phyloP scores from a whole-genome alignment of 2,888 invertebrate genomes.

The Thysanoteuthis rhombus region DNA sequence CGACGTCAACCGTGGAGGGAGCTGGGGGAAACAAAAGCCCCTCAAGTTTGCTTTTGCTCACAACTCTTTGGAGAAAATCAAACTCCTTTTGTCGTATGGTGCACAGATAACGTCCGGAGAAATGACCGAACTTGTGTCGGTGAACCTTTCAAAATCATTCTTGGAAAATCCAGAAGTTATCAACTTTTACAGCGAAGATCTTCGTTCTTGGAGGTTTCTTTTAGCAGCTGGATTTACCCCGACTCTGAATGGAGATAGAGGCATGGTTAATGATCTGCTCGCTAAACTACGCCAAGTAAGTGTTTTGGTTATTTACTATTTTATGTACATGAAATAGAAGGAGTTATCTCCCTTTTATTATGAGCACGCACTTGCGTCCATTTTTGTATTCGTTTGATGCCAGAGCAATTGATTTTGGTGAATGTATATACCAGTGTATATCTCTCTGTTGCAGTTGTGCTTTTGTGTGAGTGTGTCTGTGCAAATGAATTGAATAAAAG shows the following conservation, averaged over 20 bases:
- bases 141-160: conserved; percentile 58
- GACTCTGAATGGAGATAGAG: conserved; percentile 48
- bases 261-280: conserved; percentile 49
- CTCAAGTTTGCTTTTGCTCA: conserved; percentile 59
- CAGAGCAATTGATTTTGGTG: too few species aligned
- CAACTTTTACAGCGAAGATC: conserved; percentile 52
- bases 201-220: conserved; percentile 55
- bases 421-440: too few species aligned
- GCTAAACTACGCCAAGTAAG: neutral
- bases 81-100: conserved; percentile 58
- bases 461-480: too few species aligned
- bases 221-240: conserved; percentile 53
- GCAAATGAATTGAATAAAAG: too few species aligned
- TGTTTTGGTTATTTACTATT: conserved; percentile 36
- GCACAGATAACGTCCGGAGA: conserved; percentile 54
- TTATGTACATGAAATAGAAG: too few species aligned
- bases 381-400: too few species aligned
- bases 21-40: conserved; percentile 60
- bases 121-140: conserved; percentile 58
- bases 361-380: too few species aligned
- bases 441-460: too few species aligned
- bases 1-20: conserved; percentile 57
- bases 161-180: conserved; percentile 62
- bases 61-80: conserved; percentile 59
- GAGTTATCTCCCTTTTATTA: too few species aligned